Conservation (phyloP, 2,797 vertebrate genomes). For the Loris lydekkerianus region DNA sequence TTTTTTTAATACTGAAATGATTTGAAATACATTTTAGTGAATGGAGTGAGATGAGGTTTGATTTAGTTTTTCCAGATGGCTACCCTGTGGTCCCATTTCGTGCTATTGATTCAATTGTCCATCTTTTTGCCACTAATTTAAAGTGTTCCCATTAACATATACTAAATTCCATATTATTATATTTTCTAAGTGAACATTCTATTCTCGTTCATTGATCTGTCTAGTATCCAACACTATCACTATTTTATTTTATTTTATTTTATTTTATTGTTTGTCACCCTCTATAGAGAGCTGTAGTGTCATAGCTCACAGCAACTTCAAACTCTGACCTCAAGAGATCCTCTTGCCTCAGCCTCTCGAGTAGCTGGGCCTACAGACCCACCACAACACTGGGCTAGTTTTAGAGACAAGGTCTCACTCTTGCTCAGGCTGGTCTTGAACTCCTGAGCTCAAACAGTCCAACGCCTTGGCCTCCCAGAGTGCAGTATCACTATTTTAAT, state of each 20-base stretch:
- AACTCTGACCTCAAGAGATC: too few species aligned
- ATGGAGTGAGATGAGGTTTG: neutral
- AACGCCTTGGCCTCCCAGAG: too few species aligned
- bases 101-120: neutral
- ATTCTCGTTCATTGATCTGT: neutral
- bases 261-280: too few species aligned
- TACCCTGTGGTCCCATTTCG: neutral
- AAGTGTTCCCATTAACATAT: neutral
- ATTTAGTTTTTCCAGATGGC: slow-evolving; percentile 9
- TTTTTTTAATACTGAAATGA: neutral
- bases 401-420: too few species aligned
- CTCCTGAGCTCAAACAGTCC: too few species aligned
- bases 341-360: too few species aligned
- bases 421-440: too few species aligned
- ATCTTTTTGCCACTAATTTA: neutral
- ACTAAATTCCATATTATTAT: neutral
- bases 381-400: too few species aligned
- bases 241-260: too few species aligned
- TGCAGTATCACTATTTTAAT: neutral
- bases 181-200: neutral
- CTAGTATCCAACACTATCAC: neutral
- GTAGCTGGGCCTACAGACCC: too few species aligned
- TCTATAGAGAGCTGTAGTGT: too few species aligned
- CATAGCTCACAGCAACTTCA: too few species aligned
- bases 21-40: neutral